phyloP scores from a whole-genome alignment of 2,113 vertebrate species.

The Lathamus discolor region DNA sequence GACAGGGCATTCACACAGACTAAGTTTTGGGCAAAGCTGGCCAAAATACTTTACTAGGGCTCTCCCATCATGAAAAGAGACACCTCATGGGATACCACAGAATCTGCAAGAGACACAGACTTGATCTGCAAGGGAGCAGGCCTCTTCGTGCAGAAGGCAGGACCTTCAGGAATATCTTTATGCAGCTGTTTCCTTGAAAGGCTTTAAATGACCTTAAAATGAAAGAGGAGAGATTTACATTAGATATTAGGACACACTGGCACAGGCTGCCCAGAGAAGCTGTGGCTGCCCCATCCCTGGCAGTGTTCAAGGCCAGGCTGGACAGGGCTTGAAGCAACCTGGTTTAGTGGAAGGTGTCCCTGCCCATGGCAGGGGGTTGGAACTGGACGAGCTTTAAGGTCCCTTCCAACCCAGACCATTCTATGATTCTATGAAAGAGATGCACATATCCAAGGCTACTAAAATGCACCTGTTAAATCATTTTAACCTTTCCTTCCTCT shows the following conservation, averaged over 20 bases:
- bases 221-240: neutral
- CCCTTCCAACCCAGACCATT: neutral
- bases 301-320: neutral
- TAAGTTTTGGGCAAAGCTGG: neutral
- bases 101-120: neutral
- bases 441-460: neutral
- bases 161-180: neutral
- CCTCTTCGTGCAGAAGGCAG: neutral
- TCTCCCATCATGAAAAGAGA: neutral
- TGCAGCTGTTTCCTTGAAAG: neutral
- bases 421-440: neutral
- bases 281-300: neutral
- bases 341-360: neutral
- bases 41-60: neutral
- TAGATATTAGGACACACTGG: neutral
- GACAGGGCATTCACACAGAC: neutral
- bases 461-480: neutral
- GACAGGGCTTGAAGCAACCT: neutral
- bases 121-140: accelerated
- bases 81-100: neutral
- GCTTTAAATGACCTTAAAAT: neutral
- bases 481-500: neutral
- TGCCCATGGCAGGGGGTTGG: neutral
- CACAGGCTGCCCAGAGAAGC: neutral
- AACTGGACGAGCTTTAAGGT: neutral